Conservation (phyloP, 2,888 invertebrate species). For the Eulithis testata region DNA sequence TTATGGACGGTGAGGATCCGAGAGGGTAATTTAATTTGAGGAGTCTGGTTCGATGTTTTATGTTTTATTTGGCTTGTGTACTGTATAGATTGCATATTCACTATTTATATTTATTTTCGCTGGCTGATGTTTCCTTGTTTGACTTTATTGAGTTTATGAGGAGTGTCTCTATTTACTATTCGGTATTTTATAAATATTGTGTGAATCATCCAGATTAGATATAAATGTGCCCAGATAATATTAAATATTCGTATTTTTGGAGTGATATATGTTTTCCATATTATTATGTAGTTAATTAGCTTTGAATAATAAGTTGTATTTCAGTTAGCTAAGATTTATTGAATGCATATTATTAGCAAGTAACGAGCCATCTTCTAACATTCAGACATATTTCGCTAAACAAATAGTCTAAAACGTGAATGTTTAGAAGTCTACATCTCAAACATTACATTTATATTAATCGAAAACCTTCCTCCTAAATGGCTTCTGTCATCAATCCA, state of each 20-base stretch:
- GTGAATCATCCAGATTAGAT: no score
- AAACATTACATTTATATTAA: slow-evolving; percentile 73
- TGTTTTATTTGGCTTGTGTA: slow-evolving; percentile 32
- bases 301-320: no score
- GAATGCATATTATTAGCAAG: neutral
- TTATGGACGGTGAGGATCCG: slow-evolving; percentile 64
- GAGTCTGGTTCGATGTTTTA: slow-evolving; percentile 40
- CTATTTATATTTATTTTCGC: slow-evolving; percentile 7
- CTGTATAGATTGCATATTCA: slow-evolving; percentile 27
- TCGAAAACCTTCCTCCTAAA: slow-evolving; percentile 71
- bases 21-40: slow-evolving; percentile 58
- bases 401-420: neutral
- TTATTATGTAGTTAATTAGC: no score
- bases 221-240: no score
- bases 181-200: neutral
- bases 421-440: slow-evolving; percentile 30
- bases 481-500: slow-evolving; percentile 75
- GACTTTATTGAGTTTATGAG: slow-evolving; percentile 11
- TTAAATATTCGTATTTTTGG: neutral
- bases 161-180: neutral
- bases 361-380: neutral
- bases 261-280: no score
- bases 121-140: slow-evolving; percentile 23
- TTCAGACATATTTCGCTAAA: neutral
- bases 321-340: no score